Conservation (phyloP, 2,113 vertebrate genomes). For the Nanorana parkeri region DNA sequence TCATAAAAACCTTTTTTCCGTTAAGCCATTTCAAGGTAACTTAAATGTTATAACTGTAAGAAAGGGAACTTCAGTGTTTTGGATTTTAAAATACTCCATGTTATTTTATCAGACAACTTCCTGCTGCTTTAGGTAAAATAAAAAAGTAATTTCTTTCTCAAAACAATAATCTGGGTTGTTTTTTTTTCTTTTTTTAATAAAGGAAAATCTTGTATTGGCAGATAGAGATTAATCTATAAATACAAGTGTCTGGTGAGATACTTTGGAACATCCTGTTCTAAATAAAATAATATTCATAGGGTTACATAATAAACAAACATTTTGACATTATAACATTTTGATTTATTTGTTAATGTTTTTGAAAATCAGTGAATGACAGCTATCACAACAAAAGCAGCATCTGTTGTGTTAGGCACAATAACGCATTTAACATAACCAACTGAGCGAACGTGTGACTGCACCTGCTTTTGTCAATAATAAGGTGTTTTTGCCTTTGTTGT, state of each 20-base stretch:
- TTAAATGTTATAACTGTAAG: conserved; percentile 35
- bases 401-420: background rate
- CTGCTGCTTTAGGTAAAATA: conserved; percentile 11
- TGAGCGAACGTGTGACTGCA: no score
- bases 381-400: background rate
- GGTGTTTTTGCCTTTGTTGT: no score
- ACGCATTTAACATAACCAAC: background rate
- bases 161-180: conserved; percentile 22
- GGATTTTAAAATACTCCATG: conserved; percentile 13
- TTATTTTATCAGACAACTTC: conserved; percentile 42
- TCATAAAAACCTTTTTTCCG: conserved; percentile 25
- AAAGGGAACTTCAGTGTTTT: conserved; percentile 39
- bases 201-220: conserved; percentile 14
- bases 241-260: background rate
- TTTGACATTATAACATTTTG: background rate
- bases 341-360: conserved; percentile 18
- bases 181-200: conserved; percentile 38
- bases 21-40: conserved; percentile 43
- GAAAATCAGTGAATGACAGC: background rate
- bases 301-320: background rate
- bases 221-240: conserved; percentile 5
- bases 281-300: background rate
- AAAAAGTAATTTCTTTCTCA: background rate
- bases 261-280: background rate
- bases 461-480: no score